Evolutionary conservation across 2,113 vertebrate genomes (phyloP), one percentile per base, ranked within the genome.

Genomic region (Strix uralensis): DNA sequence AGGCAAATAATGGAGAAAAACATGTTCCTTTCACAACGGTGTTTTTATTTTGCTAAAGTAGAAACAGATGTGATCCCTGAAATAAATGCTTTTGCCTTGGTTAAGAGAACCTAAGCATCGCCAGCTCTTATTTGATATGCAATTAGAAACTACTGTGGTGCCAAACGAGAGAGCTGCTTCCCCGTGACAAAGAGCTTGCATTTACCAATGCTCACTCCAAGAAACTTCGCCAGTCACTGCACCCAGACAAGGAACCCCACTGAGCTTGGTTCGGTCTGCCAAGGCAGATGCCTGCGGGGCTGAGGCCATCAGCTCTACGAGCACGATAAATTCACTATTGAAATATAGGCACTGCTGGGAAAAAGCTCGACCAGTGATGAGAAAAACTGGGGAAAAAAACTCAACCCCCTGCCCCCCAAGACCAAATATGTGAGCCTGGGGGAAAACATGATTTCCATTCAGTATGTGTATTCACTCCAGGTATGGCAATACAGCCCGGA

Each of bases 381-480:
- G 13, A 63, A 74, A 65, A 55, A 15, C 40, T 42, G 11, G 47
- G 47, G 20, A 21, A 32, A 36, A 44, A 69, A 61, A 44, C 6
- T 19, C 44, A 54, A 27, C 8, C 11, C 16, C 47, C 44, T 6
- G 11, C 8, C 13, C 0, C 8, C 13, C 1, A 0, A 52, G 19
- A 62, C 14, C 19, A 72, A 54, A 30, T 12, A n/a, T 4, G 23
- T 2, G 12, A 49, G 32, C 7, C 38, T 54, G 47, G 10, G 13
- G 20, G 27, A 46, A 73, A 61, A 34, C 15, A 36, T 29, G 29
- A 74, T 57, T 55, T 65, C 59, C 49, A 22, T 30, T 46, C 58
- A 21, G 34, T 21, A 32, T 34, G 42, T 5, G 0, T 40, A 40
- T 40, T 57, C 17, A 27, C 26, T 22, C 5, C 2, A 1, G 23